A percentile compares a stretch with the other conserved stretches of the same genome.
phyloP scores from a whole-genome alignment of 1,140 invertebrate species.

The Mercenaria mercenaria region DNA sequence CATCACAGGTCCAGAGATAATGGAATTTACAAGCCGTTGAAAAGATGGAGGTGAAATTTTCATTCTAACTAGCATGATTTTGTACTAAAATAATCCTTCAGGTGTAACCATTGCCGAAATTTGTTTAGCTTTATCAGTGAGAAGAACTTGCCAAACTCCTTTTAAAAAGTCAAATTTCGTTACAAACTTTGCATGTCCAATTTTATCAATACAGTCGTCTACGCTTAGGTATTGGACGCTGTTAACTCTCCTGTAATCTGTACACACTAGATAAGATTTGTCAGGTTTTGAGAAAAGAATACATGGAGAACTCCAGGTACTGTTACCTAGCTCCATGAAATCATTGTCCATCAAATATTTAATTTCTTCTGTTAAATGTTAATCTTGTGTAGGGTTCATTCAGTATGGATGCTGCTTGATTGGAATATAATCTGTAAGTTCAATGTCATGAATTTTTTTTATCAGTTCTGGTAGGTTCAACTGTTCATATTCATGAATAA shows the following conservation, averaged over 20 bases:
- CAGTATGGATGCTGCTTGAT: not conserved
- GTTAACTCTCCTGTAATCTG: constrained; percentile 38
- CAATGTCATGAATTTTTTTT: not conserved
- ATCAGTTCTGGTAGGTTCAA: not conserved
- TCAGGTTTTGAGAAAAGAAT: constrained; percentile 50
- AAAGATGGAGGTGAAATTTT: too few relatives aligned
- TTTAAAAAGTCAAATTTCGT: constrained; percentile 56
- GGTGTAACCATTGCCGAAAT: constrained; percentile 49
- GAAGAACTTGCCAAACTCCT: not conserved
- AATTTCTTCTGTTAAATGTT: too few relatives aligned
- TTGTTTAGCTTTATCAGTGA: constrained; percentile 45
- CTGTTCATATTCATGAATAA: not conserved
- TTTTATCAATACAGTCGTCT: constrained; percentile 6
- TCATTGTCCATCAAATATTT: constrained; percentile 7
- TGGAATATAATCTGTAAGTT: not conserved
- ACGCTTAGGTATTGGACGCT: not conserved
- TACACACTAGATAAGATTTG: not conserved
- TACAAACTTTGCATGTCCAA: not conserved
- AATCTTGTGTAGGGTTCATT: not conserved
- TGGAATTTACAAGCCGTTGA: too few relatives aligned
- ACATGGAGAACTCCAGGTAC: constrained; percentile 41
- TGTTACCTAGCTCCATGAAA: constrained; percentile 48
- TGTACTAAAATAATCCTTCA: too few relatives aligned
- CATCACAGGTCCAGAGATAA: too few relatives aligned
- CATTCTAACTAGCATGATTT: too few relatives aligned